Conservation (phyloP, 2,888 invertebrate species). For the Aricia artaxerxes region DNA sequence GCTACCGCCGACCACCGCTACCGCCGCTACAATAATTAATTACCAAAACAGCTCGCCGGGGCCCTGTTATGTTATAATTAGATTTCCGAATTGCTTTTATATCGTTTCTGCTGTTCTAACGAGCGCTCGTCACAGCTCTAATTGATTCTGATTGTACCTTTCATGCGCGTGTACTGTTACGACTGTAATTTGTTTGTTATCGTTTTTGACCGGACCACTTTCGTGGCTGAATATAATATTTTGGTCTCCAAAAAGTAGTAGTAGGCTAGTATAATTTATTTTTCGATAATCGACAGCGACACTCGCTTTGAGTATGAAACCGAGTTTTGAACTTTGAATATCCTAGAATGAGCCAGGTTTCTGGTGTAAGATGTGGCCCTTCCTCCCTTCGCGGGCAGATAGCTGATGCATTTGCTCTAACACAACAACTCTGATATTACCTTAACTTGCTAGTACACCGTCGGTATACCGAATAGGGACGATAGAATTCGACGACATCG, state of each 20-base stretch:
- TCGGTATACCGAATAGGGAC: too few species aligned
- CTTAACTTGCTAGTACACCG: too few species aligned
- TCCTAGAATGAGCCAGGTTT: too few species aligned
- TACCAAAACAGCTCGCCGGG: conserved; percentile 45
- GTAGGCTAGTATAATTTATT: too few species aligned
- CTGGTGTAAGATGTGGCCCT: too few species aligned
- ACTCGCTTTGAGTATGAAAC: too few species aligned
- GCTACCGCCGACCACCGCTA: conserved; percentile 39
- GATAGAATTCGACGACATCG: conserved; percentile 38
- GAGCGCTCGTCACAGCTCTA: conserved; percentile 38
- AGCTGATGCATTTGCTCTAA: too few species aligned
- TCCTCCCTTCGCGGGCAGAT: too few species aligned
- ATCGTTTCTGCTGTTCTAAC: conserved; percentile 34
- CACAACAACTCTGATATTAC: too few species aligned
- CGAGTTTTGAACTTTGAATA: too few species aligned
- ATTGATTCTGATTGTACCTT: conserved; percentile 38
- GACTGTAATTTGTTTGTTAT: conserved; percentile 26
- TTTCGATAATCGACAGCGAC: too few species aligned
- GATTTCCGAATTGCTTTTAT: conserved; percentile 45
- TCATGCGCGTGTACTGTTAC: conserved; percentile 5
- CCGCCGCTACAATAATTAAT: conserved; percentile 46
- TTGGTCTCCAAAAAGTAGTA: neutral
- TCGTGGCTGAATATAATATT: neutral
- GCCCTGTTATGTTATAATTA: conserved; percentile 46
- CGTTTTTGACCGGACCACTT: neutral